Evolutionary conservation across 1,140 invertebrate genomes (phyloP), one percentile per base, ranked within the genome.

Genomic region (Musca domestica): DNA sequence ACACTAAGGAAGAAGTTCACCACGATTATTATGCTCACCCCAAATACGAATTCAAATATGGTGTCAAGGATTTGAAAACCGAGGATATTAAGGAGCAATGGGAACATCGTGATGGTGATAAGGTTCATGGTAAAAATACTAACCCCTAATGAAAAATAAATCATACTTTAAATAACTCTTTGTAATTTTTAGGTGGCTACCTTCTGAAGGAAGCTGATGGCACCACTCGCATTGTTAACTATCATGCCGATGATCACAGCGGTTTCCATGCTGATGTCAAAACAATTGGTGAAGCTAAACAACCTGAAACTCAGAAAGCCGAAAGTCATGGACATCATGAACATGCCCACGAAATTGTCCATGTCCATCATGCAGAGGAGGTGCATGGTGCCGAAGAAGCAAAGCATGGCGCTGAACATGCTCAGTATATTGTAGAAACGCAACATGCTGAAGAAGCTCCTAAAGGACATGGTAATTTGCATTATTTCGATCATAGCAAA

Each of bases 21-120:
- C 66, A 78, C 66, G 76, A 75, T 22, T 61, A 69, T 9, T 17
- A 72, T 46, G 78, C 84, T 63, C 74, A 88, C 81, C 89, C 88
- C 68, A 86, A 87, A 70, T 92, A 92, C 80, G 86, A 86, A 70
- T 91, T 90, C 75, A 89, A 88, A 72, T 92, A 92, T 74, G 88
- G 87, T 15, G 88, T 92, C 14, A 85, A 89, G 71, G 91, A 92
- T 77, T 85, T 86, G 48, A 86, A 88, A 80, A 92, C 87, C 22
- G 88, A 91, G 70, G 89, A 90, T 73, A 85, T 88, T 52, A 89
- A 91, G 82, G 86, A 84, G 76, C 87, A 88, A 71, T 85, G 86
- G 82, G 88, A 89, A 73, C 79, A 83, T 0, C 81, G 87, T 27
- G 86, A 88, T 72, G 88, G 88, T 27, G 87, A 88, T 73, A 83